Conservation (phyloP, 2,888 invertebrate genomes). For the Scaptomyza tumidula region DNA sequence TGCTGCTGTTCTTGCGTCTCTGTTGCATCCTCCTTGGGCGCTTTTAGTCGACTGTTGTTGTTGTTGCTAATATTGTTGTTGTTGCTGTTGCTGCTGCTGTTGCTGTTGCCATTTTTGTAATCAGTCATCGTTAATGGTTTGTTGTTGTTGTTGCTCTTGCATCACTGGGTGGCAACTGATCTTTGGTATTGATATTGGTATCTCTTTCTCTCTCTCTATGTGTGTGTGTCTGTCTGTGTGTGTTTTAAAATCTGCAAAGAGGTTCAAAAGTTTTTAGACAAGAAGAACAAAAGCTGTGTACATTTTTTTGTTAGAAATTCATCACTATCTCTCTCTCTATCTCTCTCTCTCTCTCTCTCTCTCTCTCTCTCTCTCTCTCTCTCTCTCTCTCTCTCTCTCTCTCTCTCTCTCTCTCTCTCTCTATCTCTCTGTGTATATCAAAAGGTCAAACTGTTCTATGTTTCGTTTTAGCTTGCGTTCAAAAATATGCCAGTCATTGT, state of each 20-base stretch:
- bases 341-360: neutral
- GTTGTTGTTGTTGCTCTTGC: conserved; percentile 21
- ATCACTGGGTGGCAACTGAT: conserved; percentile 49
- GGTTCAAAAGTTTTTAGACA: neutral
- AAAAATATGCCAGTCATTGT: conserved; percentile 30
- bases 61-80: conserved; percentile 26
- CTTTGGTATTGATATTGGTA: conserved; percentile 4
- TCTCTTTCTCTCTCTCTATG: neutral
- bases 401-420: too few species aligned
- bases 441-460: conserved; percentile 1
- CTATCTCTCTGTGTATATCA: neutral
- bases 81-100: conserved; percentile 33
- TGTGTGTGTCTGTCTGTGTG: neutral
- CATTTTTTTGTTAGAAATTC: neutral
- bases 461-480: too few species aligned
- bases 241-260: neutral
- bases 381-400: neutral
- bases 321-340: neutral
- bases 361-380: neutral
- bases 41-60: conserved; percentile 22
- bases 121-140: conserved; percentile 64
- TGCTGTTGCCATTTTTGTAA: conserved; percentile 53
- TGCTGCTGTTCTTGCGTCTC: conserved; percentile 7
- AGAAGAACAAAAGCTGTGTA: neutral
- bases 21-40: conserved; percentile 40